Evolutionary conservation across 2,797 vertebrate genomes (phyloP).

Genomic region (Trichosurus vulpecula): DNA sequence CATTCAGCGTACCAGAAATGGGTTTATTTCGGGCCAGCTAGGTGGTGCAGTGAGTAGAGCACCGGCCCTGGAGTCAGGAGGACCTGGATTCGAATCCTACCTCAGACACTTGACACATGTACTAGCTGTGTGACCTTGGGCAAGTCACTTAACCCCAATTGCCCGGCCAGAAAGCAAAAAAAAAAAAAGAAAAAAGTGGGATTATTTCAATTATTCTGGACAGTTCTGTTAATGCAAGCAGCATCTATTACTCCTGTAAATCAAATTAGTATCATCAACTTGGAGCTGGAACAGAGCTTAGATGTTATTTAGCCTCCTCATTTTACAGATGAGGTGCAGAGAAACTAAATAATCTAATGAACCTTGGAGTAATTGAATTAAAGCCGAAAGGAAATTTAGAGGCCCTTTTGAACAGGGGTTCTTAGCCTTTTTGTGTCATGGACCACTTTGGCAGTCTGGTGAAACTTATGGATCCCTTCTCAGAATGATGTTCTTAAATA

Average conservation of each 20-base stretch:
- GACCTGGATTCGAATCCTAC: too few species aligned
- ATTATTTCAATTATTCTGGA: not conserved
- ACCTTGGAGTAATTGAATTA: not conserved
- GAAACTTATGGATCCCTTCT: not conserved
- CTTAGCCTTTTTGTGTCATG: not conserved
- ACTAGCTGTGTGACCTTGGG: too few species aligned
- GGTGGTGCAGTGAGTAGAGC: too few species aligned
- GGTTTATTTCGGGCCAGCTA: too few species aligned
- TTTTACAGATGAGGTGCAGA: not conserved
- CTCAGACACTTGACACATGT: too few species aligned
- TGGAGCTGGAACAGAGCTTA: not conserved
- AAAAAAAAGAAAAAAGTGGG: too few species aligned
- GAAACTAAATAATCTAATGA: not conserved
- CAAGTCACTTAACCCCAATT: too few species aligned
- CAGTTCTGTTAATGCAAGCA: not conserved
- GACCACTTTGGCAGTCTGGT: not conserved
- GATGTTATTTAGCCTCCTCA: not conserved
- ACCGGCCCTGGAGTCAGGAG: too few species aligned
- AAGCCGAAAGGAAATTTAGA: not conserved
- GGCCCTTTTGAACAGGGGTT: not conserved
- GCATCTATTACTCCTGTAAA: not conserved
- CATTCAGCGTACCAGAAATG: not conserved
- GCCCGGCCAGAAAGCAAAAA: too few species aligned
- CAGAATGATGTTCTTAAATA: not conserved
- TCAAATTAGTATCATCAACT: not conserved